Percentiles rank a stretch among this genome's conserved stretches.
Evolutionary conservation across 2,797 vertebrate genomes (phyloP).

Genomic region (Phalanger gymnotis): DNA sequence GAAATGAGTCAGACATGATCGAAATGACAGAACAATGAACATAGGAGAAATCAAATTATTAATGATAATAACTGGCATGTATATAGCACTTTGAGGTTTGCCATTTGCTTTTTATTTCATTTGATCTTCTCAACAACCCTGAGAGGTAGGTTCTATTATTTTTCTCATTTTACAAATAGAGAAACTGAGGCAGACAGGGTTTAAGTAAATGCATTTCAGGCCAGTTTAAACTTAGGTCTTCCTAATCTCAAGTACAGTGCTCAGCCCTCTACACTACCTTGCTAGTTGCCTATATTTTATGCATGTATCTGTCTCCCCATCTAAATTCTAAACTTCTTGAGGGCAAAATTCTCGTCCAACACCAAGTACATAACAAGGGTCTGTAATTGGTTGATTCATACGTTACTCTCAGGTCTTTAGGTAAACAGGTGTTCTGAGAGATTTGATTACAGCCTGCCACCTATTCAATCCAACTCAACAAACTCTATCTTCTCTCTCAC

Average conservation of each 20-base stretch:
- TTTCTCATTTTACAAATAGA: neutral
- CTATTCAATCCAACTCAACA: neutral
- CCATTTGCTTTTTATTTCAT: neutral
- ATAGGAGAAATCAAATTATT: neutral
- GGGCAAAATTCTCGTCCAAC: neutral
- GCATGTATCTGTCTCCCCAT: neutral
- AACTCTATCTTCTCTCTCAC: neutral
- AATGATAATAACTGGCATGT: neutral
- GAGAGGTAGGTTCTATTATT: neutral
- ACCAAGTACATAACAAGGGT: neutral
- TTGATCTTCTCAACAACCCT: neutral
- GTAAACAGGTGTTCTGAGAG: neutral
- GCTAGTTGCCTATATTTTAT: neutral
- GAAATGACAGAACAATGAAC: neutral
- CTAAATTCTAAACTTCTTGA: neutral
- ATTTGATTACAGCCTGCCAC: neutral
- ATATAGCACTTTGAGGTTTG: neutral
- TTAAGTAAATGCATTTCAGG: neutral
- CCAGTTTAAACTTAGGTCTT: neutral
- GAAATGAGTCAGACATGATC: neutral
- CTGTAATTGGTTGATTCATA: neutral
- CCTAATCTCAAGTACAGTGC: neutral
- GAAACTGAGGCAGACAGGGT: neutral
- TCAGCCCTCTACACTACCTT: neutral
- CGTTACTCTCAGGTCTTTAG: neutral